Percentiles rank a stretch among this genome's conserved stretches.
phyloP scores from a whole-genome alignment of 53 echinoderm and acorn worm genomes.

The Antedon mediterranea region DNA sequence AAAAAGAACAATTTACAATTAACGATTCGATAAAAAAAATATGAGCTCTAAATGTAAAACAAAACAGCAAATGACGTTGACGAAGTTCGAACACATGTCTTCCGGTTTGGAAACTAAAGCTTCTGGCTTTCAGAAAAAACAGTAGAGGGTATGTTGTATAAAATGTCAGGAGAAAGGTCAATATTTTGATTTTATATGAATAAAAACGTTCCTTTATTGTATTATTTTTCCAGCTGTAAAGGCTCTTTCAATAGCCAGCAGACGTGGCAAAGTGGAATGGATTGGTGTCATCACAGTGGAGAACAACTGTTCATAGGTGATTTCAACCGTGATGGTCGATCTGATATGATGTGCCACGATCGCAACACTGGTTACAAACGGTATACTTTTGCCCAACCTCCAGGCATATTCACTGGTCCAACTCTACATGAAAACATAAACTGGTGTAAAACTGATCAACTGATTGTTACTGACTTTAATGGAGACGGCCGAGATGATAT shows the following conservation, averaged over 20 bases:
- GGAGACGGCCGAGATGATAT: constrained; percentile 12
- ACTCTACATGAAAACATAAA: neutral
- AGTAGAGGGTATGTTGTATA: too few relatives aligned
- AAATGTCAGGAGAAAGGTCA: too few relatives aligned
- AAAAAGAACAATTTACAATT: too few relatives aligned
- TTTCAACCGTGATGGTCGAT: neutral
- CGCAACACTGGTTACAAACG: neutral
- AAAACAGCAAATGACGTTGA: too few relatives aligned
- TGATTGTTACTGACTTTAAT: constrained; percentile 9
- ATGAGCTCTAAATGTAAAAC: too few relatives aligned
- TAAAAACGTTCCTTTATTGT: too few relatives aligned
- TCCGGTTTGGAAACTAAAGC: too few relatives aligned
- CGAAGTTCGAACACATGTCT: too few relatives aligned
- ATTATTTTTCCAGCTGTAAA: neutral
- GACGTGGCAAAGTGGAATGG: neutral
- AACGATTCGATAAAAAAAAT: too few relatives aligned
- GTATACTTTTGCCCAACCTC: neutral
- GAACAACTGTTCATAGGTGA: constrained; percentile 3
- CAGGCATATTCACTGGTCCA: neutral
- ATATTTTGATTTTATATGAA: too few relatives aligned
- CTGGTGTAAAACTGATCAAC: neutral
- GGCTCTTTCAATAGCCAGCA: constrained; percentile 3
- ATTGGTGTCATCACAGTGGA: constrained; percentile 9
- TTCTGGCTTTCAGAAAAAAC: too few relatives aligned
- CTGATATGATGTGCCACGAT: constrained; percentile 14